phyloP scores from a whole-genome alignment of 2,797 vertebrate species.

The Smutsia gigantea region DNA sequence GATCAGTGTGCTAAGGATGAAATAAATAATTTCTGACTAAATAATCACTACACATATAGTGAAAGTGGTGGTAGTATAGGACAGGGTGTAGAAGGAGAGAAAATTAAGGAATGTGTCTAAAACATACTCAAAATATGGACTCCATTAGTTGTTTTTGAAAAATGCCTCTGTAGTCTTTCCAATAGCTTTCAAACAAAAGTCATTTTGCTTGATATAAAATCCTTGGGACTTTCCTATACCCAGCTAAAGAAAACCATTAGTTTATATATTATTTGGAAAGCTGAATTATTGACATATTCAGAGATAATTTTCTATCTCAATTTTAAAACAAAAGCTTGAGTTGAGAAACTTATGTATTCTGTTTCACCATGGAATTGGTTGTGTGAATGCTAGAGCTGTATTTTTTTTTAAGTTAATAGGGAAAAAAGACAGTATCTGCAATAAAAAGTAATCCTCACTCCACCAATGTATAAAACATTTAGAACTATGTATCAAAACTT shows the following conservation, averaged over 20 bases:
- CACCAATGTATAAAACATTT: background rate
- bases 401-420: background rate
- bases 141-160: background rate
- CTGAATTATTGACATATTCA: background rate
- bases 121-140: background rate
- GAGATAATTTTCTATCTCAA: background rate
- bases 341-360: background rate
- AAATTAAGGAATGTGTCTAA: background rate
- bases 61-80: background rate
- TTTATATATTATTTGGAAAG: background rate
- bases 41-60: background rate
- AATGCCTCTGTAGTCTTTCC: background rate
- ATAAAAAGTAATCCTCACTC: background rate
- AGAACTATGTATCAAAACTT: background rate
- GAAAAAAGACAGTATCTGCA: background rate
- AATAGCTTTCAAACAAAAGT: background rate
- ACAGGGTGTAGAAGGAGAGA: background rate
- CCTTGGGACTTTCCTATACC: background rate
- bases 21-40: background rate
- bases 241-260: background rate
- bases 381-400: background rate
- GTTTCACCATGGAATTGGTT: background rate
- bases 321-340: background rate
- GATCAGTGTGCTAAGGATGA: background rate
- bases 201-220: background rate